Evolutionary conservation across 2,888 invertebrate genomes (phyloP).

Genomic region (Lepidochrysops patricia): DNA sequence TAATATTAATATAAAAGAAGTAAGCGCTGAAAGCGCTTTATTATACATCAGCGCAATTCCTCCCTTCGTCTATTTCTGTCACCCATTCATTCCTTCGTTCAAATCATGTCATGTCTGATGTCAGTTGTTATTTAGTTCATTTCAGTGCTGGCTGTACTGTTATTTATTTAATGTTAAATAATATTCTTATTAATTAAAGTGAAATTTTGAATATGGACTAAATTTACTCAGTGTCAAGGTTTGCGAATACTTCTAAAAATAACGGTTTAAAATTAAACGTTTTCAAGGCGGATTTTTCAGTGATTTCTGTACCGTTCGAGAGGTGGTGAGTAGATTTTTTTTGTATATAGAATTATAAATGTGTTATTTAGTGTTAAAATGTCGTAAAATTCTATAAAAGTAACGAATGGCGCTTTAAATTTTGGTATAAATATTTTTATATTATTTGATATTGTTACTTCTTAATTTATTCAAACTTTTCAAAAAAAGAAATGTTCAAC

Average conservation of each 20-base stretch:
- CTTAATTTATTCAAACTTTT: no score
- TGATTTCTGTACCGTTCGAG: slow-evolving; percentile 15
- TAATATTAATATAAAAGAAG: no score
- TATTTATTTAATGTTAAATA: background rate
- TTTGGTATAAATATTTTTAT: no score
- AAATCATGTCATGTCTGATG: slow-evolving; percentile 25
- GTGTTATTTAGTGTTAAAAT: background rate
- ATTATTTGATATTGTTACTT: no score
- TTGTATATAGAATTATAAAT: background rate
- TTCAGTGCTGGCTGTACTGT: slow-evolving; percentile 8
- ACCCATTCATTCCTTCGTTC: slow-evolving; percentile 57
- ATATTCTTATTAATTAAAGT: background rate
- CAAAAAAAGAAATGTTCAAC: no score
- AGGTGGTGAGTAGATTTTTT: slow-evolving; percentile 22
- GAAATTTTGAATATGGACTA: background rate
- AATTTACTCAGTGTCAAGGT: slow-evolving; percentile 20
- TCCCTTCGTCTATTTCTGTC: slow-evolving; percentile 62
- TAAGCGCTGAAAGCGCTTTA: slow-evolving; percentile 38
- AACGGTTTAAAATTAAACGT: slow-evolving; percentile 18
- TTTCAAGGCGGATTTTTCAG: slow-evolving; percentile 26
- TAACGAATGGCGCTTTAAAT: no score
- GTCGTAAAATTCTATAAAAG: no score
- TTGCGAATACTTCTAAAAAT: slow-evolving; percentile 28
- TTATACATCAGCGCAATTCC: slow-evolving; percentile 31
- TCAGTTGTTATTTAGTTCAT: slow-evolving; percentile 16